Percentiles rank a stretch among this genome's conserved stretches.
Evolutionary conservation across 1,140 invertebrate species (phyloP).

Genomic region (Hypsibius dujardini): DNA sequence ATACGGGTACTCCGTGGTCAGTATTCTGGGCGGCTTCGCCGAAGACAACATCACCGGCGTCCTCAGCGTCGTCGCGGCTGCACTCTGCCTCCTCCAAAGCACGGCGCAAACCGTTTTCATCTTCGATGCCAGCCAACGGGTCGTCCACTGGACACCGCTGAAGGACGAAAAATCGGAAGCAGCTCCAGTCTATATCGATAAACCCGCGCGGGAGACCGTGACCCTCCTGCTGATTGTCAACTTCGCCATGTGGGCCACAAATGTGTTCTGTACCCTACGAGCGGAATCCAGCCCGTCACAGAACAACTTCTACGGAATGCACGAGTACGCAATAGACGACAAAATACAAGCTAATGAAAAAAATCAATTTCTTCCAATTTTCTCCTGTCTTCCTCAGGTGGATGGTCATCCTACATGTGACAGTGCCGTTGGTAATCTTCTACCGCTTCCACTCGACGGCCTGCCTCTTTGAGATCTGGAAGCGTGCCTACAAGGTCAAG

Average conservation of each 20-base stretch:
- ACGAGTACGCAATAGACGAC: conserved; percentile 22
- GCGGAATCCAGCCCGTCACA: conserved; percentile 67
- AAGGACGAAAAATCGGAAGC: no score
- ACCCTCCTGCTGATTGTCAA: conserved; percentile 76
- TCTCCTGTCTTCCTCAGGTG: conserved; percentile 36
- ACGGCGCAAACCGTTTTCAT: conserved; percentile 85
- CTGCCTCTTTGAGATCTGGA: conserved; percentile 93
- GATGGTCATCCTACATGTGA: conserved; percentile 89
- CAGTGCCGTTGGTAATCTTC: conserved; percentile 85
- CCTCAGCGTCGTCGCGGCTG: conserved; percentile 41
- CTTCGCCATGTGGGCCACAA: conserved; percentile 82
- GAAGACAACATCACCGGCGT: conserved; percentile 58
- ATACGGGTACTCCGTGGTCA: conserved; percentile 81
- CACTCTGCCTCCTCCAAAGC: conserved; percentile 40
- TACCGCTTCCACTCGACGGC: conserved; percentile 78
- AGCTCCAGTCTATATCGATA: background rate
- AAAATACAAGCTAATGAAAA: no score
- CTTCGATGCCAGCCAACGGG: conserved; percentile 46
- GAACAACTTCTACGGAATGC: conserved; percentile 60
- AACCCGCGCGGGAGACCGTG: conserved; percentile 51
- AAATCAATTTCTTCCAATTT: no score
- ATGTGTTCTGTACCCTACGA: conserved; percentile 28
- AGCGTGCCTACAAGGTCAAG: conserved; percentile 80
- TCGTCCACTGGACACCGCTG: conserved; percentile 19
- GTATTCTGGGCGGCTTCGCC: conserved; percentile 71